A percentile compares a stretch with the other conserved stretches of the same genome.
phyloP scores from a whole-genome alignment of 2,797 vertebrate species.

The Limosa lapponica region DNA sequence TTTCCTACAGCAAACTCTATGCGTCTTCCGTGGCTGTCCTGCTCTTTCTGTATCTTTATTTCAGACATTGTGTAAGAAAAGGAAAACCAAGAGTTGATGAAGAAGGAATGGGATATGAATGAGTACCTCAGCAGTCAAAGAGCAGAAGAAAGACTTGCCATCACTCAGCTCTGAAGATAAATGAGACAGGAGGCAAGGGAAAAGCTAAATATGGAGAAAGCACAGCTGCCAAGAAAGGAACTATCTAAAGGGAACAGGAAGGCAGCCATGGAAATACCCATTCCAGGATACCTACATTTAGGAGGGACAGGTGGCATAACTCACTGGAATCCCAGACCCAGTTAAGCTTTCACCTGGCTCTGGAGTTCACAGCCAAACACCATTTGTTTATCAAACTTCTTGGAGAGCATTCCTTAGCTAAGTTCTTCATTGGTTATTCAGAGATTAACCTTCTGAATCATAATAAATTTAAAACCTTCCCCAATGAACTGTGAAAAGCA shows the following conservation, averaged over 20 bases:
- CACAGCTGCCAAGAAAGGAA: conserved; percentile 29
- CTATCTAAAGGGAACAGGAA: conserved; percentile 8
- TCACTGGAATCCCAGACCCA: neutral
- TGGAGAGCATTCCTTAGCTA: neutral
- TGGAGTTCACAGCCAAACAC: neutral
- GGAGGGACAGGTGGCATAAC: neutral
- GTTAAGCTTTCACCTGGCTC: conserved; percentile 2
- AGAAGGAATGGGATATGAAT: neutral
- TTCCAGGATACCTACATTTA: conserved; percentile 1
- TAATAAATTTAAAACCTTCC: neutral
- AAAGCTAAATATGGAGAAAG: conserved; percentile 33
- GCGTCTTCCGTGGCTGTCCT: neutral
- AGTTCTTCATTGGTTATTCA: neutral
- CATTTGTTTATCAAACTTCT: neutral
- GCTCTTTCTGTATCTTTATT: neutral
- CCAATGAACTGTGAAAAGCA: neutral
- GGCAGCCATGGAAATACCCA: neutral
- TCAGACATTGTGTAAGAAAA: neutral
- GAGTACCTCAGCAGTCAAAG: neutral
- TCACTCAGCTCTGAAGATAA: neutral
- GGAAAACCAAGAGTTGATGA: neutral
- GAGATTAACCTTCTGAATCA: neutral
- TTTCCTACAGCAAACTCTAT: neutral
- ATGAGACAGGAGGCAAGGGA: neutral
- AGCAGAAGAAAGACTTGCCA: conserved; percentile 11